Base-by-base conservation (phyloP, 2,113 vertebrate genomes). In the Onychostruthus taczanowskii region DNA sequence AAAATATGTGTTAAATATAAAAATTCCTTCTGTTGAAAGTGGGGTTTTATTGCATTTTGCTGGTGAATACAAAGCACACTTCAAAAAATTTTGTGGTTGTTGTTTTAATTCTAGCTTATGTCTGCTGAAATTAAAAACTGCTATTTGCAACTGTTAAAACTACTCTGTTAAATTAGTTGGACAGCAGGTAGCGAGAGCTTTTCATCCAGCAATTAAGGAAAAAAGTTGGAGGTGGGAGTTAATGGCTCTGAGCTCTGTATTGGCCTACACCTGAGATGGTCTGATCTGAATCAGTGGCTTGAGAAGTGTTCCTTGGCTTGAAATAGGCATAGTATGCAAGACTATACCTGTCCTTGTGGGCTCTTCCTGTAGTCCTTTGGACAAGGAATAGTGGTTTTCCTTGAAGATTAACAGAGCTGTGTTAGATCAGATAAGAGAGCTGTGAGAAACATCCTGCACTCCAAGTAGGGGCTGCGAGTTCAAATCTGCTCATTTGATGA, bases 51-150 rank as follows among this genome's bases (percentile, higher is more conserved):
- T 56, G 17, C 8, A 61, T 79, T 85, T 90, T 81, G 26, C 17
- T 24, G 16, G 7, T 30, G 23, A 24, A 66, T 55, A 21, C 23
- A 27, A 88, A 68, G 23, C 7, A 35, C 14, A 20, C 1, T 17
- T 58, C 0, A 1, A 27, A 43, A 64, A 26, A 11, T 14, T 50
- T 16, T 1, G 1, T n/a, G 21, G 15, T 26, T 31, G 43, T 33
- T 82, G 8, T 33, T 89, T 91, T 76, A 16, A 16, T 83, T 91
- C 63, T 74, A 22, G 43, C 16, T 76, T 83, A 33, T 2, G 5
- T 30, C 35, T 73, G 18, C 37, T 53, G 62, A 64, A 91, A 44
- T n/a, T 27, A 61, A 68, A 18, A 82, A 27, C 62, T 91, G 26
- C 31, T 77, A 11, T 76, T 91, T 55, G 31, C 41, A 49, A 1